Evolutionary conservation across 2,113 vertebrate species (phyloP).

Genomic region (Lophotis ruficrista): DNA sequence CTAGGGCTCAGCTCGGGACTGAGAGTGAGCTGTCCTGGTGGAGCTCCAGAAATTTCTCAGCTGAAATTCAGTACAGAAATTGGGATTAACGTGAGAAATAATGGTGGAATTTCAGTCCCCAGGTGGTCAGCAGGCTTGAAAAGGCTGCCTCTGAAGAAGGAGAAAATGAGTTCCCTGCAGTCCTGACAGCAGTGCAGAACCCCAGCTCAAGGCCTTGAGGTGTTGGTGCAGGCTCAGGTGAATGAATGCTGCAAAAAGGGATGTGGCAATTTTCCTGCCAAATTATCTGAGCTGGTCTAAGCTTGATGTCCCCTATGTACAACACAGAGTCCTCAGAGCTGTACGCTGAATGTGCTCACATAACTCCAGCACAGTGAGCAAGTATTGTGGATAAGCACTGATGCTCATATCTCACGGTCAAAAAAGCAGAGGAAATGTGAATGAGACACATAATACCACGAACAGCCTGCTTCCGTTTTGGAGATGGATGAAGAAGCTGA

Average conservation of each 20-base stretch:
- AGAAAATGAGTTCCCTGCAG: neutral
- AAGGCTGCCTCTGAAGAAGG: neutral
- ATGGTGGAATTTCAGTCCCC: neutral
- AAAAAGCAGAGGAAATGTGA: neutral
- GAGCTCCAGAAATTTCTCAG: neutral
- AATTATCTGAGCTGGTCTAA: neutral
- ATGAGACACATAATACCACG: neutral
- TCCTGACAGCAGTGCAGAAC: neutral
- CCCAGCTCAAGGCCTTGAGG: neutral
- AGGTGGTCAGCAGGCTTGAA: neutral
- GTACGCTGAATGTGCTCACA: neutral
- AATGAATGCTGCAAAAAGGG: neutral
- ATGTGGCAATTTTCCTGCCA: neutral
- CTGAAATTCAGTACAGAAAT: neutral
- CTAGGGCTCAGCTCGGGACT: neutral
- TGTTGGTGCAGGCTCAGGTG: neutral
- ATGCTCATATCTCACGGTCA: neutral
- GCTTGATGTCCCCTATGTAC: neutral
- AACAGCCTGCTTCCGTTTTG: neutral
- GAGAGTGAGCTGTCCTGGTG: neutral
- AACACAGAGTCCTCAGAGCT: neutral
- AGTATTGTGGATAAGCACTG: neutral
- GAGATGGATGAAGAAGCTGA: neutral
- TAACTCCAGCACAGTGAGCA: neutral
- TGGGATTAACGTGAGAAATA: neutral